Conservation (phyloP, 2,888 invertebrate genomes). For the Melangyna quadrimaculata region DNA sequence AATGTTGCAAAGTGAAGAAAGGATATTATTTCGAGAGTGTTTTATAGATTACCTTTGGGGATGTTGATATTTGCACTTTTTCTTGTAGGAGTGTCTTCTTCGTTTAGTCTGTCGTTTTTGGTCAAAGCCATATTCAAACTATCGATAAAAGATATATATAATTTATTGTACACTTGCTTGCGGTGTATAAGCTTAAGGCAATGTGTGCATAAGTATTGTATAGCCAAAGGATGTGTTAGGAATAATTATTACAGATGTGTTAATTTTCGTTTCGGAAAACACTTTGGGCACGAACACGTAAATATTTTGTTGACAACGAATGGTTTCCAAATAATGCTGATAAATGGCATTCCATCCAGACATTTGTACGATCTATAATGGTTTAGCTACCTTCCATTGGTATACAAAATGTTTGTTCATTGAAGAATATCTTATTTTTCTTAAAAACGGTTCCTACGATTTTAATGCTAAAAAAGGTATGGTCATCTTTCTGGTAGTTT, state of each 20-base stretch:
- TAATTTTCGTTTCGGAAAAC: not conserved
- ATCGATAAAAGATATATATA: not conserved
- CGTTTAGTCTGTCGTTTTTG: not conserved
- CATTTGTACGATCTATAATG: too few species aligned
- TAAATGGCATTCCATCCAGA: too few species aligned
- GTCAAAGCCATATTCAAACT: not conserved
- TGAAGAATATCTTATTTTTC: too few species aligned
- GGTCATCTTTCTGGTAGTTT: too few species aligned
- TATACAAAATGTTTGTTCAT: too few species aligned
- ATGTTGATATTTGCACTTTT: conserved; percentile 19
- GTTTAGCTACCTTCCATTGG: too few species aligned
- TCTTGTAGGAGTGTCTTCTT: not conserved
- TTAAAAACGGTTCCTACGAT: too few species aligned
- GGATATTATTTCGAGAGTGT: conserved; percentile 7
- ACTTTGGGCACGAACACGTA: not conserved
- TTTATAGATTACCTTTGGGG: conserved; percentile 25
- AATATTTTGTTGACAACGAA: too few species aligned
- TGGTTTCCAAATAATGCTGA: too few species aligned
- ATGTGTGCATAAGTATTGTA: too few species aligned
- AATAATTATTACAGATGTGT: not conserved
- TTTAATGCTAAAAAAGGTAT: too few species aligned
- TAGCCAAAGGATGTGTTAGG: not conserved
- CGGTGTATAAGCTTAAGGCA: not conserved
- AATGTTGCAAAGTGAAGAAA: conserved; percentile 22
- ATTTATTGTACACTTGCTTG: not conserved